Evolutionary conservation across 2,797 vertebrate genomes (phyloP).

Genomic region (Artibeus jamaicensis): DNA sequence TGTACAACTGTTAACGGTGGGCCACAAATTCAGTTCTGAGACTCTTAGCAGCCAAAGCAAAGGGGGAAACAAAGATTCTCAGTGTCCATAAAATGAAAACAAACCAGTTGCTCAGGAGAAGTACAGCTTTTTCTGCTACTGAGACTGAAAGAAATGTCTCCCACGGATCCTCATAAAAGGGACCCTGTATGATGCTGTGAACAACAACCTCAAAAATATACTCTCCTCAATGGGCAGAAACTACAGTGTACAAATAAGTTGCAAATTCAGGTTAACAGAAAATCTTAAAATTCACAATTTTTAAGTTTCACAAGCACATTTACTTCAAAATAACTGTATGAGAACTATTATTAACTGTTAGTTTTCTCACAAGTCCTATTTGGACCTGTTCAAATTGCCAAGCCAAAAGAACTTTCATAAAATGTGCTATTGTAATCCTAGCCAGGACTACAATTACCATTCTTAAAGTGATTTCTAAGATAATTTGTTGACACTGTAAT

Average conservation of each 20-base stretch:
- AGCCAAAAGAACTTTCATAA: conserved; percentile 8
- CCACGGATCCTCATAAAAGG: conserved; percentile 39
- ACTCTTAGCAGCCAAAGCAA: conserved; percentile 50
- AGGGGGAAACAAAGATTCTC: conserved; percentile 44
- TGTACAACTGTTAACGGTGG: conserved; percentile 1
- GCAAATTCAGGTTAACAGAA: conserved; percentile 53
- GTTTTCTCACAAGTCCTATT: conserved; percentile 1
- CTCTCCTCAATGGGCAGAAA: conserved; percentile 53
- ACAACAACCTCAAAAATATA: conserved; percentile 40
- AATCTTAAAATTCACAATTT: conserved; percentile 39
- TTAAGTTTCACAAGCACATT: conserved; percentile 45
- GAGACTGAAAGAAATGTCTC: conserved; percentile 53
- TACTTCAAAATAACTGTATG: conserved; percentile 32
- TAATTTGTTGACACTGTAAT: background rate
- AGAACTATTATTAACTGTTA: conserved; percentile 1
- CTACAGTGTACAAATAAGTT: conserved; percentile 55
- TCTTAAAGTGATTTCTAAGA: conserved; percentile 31
- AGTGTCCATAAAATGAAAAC: conserved; percentile 59
- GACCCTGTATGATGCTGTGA: conserved; percentile 10
- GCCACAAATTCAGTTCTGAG: conserved; percentile 48
- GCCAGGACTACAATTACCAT: background rate
- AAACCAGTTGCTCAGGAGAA: conserved; percentile 42
- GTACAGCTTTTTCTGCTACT: conserved; percentile 50
- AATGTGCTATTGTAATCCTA: conserved; percentile 40
- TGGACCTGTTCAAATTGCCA: background rate